A percentile compares a stretch with the other conserved stretches of the same genome.
These are phyloP conservation scores for Argopecten irradians DNA, from an alignment of 1,140 invertebrate genomes.

Conservation along the genomic window DNA sequence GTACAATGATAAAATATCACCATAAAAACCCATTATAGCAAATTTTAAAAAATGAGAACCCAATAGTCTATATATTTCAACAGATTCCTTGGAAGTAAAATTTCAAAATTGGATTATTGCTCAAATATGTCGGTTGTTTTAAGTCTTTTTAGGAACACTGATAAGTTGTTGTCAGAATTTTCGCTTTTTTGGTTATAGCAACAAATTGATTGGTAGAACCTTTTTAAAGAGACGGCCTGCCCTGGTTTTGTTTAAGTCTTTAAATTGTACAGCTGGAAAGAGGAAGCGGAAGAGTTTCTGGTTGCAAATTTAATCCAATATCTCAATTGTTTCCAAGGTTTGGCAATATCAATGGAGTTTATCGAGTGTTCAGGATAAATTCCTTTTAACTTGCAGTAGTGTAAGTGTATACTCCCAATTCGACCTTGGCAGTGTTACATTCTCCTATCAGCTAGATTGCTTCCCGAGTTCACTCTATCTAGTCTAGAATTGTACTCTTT, in stretches of 20 bases:
- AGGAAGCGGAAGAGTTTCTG: background rate
- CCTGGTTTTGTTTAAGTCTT: background rate
- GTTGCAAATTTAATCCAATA: background rate
- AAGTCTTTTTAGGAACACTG: no score
- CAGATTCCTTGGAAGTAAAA: no score
- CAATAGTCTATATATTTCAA: no score
- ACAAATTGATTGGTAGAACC: slow-evolving; percentile 20
- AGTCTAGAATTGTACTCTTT: background rate
- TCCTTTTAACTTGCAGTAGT: background rate
- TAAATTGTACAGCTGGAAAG: background rate
- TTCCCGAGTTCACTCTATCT: background rate
- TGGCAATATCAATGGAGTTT: background rate
- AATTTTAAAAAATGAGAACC: no score
- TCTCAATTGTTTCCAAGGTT: background rate
- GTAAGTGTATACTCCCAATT: background rate
- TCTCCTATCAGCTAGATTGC: background rate
- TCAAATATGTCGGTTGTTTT: no score
- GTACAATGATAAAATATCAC: no score
- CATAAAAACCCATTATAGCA: no score
- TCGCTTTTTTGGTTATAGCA: no score
- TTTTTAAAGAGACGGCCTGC: background rate
- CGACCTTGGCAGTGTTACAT: background rate
- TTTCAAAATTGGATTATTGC: no score
- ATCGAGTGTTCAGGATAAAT: background rate
- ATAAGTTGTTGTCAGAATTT: no score